Base-by-base conservation (phyloP, 2,797 vertebrate species). In the Silurus aristotelis region DNA sequence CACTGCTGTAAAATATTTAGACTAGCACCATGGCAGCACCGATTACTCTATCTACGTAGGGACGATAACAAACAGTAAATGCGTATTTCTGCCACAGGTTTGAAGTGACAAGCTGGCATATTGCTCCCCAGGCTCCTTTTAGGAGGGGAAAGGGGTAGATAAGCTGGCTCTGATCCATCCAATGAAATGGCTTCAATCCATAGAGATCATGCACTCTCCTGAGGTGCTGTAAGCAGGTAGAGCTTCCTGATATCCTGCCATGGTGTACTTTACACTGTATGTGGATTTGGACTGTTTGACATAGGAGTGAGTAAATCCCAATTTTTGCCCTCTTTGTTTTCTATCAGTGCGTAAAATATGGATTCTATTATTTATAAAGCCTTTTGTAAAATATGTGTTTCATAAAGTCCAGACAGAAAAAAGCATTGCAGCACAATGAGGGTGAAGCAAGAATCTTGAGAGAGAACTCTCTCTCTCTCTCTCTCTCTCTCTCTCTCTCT, bases 11-110 rank as follows among this genome's bases (percentile, higher is more conserved):
- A 87, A 91, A 89, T 91, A 89, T 92, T 90, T 89, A 76, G 60
- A 64, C 43, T 87, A 87, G 89, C 88, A 81, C 87, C 86, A 90
- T 91, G 85, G 91, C 85, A 92, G 90, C 92, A 87, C 85, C 81
- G 90, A 92, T 92, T 91, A 85, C 84, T 86, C 52, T 89, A 89
- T 92, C 88, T 85, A 60, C 89, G 84, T 60, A 82, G 48, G 80
- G 68, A 79, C 75, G 89, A 91, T 90, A 92, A 89, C 67, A 46
- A 84, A 78, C 88, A 83, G 87, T 85, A 89, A 85, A 85, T 71
- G 82, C 76, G 25, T 78, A 78, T 89, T 89, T 89, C 85, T 83
- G 83, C 73, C 70, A 72, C 86, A 88, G 81, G 73, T 85, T 87
- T 89, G 83, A 88, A 88, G 89, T 87, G 83, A 85, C 86, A 84